Percentiles rank a stretch among this genome's conserved stretches.
These are phyloP conservation scores for Babylonia areolata DNA, from an alignment of 1,140 invertebrate species.

Conservation along the genomic window DNA sequence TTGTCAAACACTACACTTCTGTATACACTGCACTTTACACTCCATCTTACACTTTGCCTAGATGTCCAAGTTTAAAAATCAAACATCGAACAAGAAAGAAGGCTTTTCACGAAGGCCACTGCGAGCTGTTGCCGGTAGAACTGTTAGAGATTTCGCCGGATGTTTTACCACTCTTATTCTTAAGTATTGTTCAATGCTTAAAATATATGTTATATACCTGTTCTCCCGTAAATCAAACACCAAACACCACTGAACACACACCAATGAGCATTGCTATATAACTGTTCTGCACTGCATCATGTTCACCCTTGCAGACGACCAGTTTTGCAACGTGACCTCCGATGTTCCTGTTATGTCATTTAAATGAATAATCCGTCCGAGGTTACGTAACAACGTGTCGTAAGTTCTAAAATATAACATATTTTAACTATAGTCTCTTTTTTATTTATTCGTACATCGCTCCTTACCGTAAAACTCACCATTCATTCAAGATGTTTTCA, in stretches of 20 bases:
- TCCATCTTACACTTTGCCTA: too few relatives aligned
- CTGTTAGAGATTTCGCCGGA: not conserved
- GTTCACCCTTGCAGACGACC: slow-evolving; percentile 16
- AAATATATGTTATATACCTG: not conserved
- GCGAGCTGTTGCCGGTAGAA: not conserved
- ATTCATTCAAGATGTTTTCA: not conserved
- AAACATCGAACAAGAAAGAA: too few relatives aligned
- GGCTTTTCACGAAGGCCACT: not conserved
- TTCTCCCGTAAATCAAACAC: not conserved
- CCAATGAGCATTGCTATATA: too few relatives aligned
- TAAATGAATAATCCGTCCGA: too few relatives aligned
- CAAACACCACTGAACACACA: not conserved
- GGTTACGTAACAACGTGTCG: too few relatives aligned
- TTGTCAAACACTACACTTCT: too few relatives aligned
- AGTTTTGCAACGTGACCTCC: not conserved
- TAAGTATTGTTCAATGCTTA: not conserved
- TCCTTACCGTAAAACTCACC: not conserved
- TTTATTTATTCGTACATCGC: not conserved
- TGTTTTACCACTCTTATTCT: not conserved
- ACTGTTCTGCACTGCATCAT: not conserved
- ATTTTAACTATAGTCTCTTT: not conserved
- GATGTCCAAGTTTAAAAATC: too few relatives aligned
- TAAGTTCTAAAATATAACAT: too few relatives aligned
- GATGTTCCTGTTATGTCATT: not conserved
- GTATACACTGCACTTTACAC: too few relatives aligned